Evolutionary conservation across 2,888 invertebrate species (phyloP), one percentile per base, ranked within the genome.

Genomic region (Ichneumoninae sp.): DNA sequence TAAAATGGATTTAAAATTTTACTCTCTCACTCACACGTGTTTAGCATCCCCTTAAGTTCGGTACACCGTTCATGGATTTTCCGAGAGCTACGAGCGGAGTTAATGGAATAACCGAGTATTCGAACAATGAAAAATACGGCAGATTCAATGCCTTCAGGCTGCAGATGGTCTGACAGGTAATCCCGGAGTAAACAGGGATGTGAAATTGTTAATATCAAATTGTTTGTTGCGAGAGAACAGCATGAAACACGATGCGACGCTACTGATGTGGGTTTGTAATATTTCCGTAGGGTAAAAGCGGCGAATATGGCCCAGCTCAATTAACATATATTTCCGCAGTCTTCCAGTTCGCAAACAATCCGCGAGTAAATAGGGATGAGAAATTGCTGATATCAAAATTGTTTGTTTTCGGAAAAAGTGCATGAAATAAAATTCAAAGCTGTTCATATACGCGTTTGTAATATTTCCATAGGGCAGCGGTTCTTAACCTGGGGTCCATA

Each of bases 131-230:
- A 26, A 26, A 16, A 47, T 47, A 16, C 16, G 13, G 44, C 4
- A 47, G 13, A 47, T 47, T 16, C 16, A 16, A 47, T 47, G 13
- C 44, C 13, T 47, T 16, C 44, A 16, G 44, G 16, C 44, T 3
- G 4, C 44, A 13, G 13, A 47, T 3, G 3, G 3, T 57, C 57
- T 26, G 13, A 26, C 57, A 57, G 57, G 19, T 57, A 57, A 57
- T 57, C 26, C 26, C 13, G 10, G 57, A 22, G 3, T 10, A 13
- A 57, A 57, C 22, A 26, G 57, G 22, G 4, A 57, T 57, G 26
- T 26, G 10, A 26, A 57, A 26, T 57, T 57, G 57, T 57, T 57
- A 57, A 26, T 57, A 47, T 47, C 44, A 47, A 47, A 47, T 47
- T 47, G 44, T 47, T 47, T 47, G 44, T 4, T 47, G 1, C 13